Percentiles rank a stretch among this genome's conserved stretches.
Evolutionary conservation across 2,888 invertebrate species (phyloP).

Genomic region (Eudasyphora cyanicolor): DNA sequence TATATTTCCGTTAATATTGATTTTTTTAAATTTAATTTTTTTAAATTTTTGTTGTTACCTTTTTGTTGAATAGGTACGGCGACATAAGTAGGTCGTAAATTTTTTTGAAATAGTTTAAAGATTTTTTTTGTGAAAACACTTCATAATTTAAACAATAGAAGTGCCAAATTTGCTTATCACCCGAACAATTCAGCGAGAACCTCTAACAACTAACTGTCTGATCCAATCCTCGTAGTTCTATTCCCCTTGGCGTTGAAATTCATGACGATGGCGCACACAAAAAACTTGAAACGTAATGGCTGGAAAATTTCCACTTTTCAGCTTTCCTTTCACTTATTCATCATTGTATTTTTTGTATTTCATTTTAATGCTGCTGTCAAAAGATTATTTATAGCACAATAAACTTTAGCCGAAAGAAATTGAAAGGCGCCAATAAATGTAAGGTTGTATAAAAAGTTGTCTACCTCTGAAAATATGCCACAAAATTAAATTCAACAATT

Average conservation of each 20-base stretch:
- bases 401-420: background rate
- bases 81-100: too few relatives aligned
- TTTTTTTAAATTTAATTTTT: too few relatives aligned
- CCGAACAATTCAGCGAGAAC: too few relatives aligned
- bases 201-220: too few relatives aligned
- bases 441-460: background rate
- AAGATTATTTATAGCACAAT: constrained; percentile 12
- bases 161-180: too few relatives aligned
- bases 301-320: constrained; percentile 10
- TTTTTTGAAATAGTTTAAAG: too few relatives aligned
- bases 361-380: background rate
- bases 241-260: background rate
- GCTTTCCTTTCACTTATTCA: background rate
- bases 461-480: background rate
- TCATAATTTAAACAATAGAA: too few relatives aligned
- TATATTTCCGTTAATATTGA: too few relatives aligned
- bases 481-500: background rate
- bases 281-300: background rate
- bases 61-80: too few relatives aligned
- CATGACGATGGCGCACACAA: constrained; percentile 1
- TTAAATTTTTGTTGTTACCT: too few relatives aligned
- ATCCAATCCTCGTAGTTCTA: too few relatives aligned
- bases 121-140: too few relatives aligned
- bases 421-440: background rate
- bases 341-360: background rate